Conservation (phyloP, 2,888 invertebrate species). For the Germaria angustata region DNA sequence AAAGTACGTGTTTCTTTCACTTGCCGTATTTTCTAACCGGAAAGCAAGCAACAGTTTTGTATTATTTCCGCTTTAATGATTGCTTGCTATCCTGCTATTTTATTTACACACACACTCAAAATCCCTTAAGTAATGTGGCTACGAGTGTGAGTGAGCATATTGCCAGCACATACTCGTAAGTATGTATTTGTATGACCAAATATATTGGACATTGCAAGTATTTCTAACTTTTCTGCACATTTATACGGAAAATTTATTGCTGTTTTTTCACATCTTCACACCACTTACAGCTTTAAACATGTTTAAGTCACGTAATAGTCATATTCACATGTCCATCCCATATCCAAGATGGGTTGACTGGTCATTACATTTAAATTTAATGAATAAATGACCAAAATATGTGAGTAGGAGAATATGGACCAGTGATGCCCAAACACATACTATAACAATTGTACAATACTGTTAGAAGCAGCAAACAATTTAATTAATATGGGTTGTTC, state of each 20-base stretch:
- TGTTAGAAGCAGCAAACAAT: too few species aligned
- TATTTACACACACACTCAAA: slow-evolving; percentile 12
- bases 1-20: slow-evolving; percentile 59
- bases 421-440: too few species aligned
- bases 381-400: not conserved
- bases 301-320: slow-evolving; percentile 63
- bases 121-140: not conserved
- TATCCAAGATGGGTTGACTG: not conserved
- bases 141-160: slow-evolving; percentile 31
- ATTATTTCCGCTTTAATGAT: slow-evolving; percentile 68
- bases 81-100: slow-evolving; percentile 64
- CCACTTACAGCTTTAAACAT: slow-evolving; percentile 9
- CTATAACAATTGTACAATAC: too few species aligned
- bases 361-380: slow-evolving; percentile 19
- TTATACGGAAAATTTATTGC: slow-evolving; percentile 1
- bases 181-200: slow-evolving; percentile 17
- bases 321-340: slow-evolving; percentile 46
- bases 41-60: slow-evolving; percentile 67
- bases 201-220: not conserved
- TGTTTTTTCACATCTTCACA: not conserved
- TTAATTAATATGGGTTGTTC: too few species aligned
- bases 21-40: slow-evolving; percentile 48
- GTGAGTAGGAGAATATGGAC: too few species aligned
- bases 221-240: not conserved
- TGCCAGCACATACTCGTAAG: too few species aligned